Percentiles rank a stretch among this genome's conserved stretches.
Evolutionary conservation across 2,113 vertebrate species (phyloP).

Genomic region (Haliaeetus leucogaster): DNA sequence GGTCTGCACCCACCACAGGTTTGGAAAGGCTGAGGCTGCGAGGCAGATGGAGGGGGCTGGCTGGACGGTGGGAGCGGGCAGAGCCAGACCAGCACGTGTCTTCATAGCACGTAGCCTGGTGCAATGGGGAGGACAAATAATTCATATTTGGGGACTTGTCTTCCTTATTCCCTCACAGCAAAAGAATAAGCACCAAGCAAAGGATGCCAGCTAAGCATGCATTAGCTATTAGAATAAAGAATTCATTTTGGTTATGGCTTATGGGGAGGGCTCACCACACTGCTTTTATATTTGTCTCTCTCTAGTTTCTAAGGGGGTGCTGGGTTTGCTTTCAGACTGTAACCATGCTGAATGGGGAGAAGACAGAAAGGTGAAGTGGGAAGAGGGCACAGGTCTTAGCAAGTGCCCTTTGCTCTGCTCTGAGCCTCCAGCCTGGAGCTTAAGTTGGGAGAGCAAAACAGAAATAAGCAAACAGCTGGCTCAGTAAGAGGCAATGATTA

Average conservation of each 20-base stretch:
- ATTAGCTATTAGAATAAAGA: not conserved
- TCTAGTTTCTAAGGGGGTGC: not conserved
- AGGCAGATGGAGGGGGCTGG: rapidly evolving
- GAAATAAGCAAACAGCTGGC: not conserved
- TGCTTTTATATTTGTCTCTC: not conserved
- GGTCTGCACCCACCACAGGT: not conserved
- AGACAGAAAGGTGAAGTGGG: not conserved
- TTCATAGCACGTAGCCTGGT: not conserved
- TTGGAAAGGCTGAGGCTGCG: not conserved
- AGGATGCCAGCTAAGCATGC: not conserved
- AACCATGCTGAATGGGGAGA: not conserved
- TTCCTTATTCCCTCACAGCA: not conserved
- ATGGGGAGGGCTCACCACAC: not conserved
- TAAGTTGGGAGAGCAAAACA: not conserved
- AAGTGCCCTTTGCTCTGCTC: not conserved
- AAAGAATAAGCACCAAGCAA: not conserved
- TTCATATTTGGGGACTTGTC: not conserved
- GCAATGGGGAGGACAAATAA: not conserved
- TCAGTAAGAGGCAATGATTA: not conserved
- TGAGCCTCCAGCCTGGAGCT: not conserved
- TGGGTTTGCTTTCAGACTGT: not conserved
- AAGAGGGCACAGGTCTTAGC: not conserved
- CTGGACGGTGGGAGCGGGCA: rapidly evolving
- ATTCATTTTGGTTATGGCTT: not conserved
- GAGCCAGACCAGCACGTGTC: not conserved